Evolutionary conservation across 1,140 invertebrate genomes (phyloP).

Genomic region (Caerostris darwini): DNA sequence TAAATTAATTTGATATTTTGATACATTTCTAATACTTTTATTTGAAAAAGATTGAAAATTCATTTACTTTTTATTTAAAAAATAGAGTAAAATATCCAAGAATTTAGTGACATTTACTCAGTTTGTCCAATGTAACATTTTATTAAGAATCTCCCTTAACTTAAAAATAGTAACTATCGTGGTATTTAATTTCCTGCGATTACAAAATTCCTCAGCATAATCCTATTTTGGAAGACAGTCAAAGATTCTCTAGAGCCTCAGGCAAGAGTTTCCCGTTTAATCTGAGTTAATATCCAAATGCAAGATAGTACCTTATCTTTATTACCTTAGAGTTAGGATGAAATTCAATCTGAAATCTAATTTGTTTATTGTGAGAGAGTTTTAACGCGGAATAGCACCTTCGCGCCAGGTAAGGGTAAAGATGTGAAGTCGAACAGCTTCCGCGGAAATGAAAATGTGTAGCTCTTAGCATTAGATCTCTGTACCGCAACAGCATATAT

Average conservation of each 20-base stretch:
- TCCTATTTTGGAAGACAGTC: not conserved
- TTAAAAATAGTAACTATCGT: no score
- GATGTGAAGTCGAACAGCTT: not conserved
- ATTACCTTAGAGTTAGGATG: conserved; percentile 29
- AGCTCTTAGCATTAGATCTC: not conserved
- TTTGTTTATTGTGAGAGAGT: conserved; percentile 26
- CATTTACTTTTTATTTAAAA: no score
- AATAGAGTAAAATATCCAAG: no score
- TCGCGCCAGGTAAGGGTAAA: not conserved
- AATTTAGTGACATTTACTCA: no score
- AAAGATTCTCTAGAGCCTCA: not conserved
- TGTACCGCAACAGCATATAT: not conserved
- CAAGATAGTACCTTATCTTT: not conserved
- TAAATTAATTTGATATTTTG: no score
- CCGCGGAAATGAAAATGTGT: not conserved
- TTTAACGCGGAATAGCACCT: not conserved
- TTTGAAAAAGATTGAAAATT: no score
- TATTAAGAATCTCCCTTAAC: no score
- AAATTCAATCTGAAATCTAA: conserved; percentile 46
- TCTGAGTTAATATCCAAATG: not conserved
- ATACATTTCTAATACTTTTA: no score
- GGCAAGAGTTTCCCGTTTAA: not conserved
- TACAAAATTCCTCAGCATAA: not conserved
- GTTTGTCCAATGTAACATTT: no score
- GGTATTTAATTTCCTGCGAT: no score